These are phyloP conservation scores for Sinosuthora webbiana DNA, from an alignment of 2,113 vertebrate species.

Conservation along the genomic window DNA sequence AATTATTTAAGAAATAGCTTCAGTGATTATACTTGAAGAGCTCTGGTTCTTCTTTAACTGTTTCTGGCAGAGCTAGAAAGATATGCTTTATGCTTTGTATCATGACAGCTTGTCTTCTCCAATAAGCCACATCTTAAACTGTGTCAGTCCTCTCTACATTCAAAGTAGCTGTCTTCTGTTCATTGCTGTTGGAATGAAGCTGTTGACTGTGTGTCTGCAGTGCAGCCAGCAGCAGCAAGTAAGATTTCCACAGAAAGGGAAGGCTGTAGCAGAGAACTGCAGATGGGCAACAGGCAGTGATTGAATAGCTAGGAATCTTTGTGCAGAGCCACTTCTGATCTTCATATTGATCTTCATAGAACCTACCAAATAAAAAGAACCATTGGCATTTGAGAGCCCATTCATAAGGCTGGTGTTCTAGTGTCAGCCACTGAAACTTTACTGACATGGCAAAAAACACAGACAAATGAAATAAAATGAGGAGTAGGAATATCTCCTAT, in stretches of 20 bases:
- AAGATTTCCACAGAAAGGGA: conserved; percentile 1
- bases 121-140: conserved; percentile 29
- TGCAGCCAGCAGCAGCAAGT: background rate
- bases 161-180: conserved; percentile 46
- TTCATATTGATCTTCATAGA: background rate
- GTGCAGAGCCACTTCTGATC: background rate
- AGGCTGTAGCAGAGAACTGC: background rate
- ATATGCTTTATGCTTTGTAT: conserved; percentile 15
- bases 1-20: conserved; percentile 13
- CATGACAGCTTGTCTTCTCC: background rate
- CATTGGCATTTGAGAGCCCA: background rate
- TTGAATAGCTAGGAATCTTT: background rate
- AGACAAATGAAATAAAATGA: background rate
- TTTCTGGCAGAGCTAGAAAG: conserved; percentile 44
- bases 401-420: background rate
- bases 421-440: background rate
- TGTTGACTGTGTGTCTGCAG: background rate
- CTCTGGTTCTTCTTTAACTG: conserved; percentile 21
- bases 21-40: conserved; percentile 5
- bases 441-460: background rate
- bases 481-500: background rate
- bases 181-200: background rate
- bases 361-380: background rate
- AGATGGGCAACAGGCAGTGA: background rate
- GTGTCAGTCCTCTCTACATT: background rate